A percentile compares a stretch with the other conserved stretches of the same genome.
These are phyloP conservation scores for Remorina albescens DNA, from an alignment of 2,797 vertebrate species.

Conservation along the genomic window DNA sequence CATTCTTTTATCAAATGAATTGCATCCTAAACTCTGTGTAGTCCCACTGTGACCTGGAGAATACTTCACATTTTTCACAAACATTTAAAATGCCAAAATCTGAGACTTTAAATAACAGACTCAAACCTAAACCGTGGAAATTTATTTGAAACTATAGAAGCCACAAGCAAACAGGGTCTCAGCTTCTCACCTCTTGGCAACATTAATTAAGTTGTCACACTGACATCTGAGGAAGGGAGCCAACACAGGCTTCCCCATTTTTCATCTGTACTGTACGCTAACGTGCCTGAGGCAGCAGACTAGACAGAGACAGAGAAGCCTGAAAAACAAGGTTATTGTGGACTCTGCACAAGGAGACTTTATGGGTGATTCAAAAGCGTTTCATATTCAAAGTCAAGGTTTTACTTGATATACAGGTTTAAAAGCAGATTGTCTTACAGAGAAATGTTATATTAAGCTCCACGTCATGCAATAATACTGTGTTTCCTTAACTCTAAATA, in stretches of 20 bases:
- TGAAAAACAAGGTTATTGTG: slow-evolving; percentile 48
- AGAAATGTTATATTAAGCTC: neutral
- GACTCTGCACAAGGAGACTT: slow-evolving; percentile 16
- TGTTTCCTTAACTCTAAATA: neutral
- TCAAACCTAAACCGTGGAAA: slow-evolving; percentile 17
- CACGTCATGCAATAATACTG: neutral
- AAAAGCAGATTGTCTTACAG: neutral
- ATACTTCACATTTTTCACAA: slow-evolving; percentile 1
- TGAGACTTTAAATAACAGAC: slow-evolving; percentile 5
- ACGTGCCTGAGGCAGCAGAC: slow-evolving; percentile 49
- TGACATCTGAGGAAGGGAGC: slow-evolving; percentile 55
- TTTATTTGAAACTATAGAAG: neutral
- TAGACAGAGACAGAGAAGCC: slow-evolving; percentile 35
- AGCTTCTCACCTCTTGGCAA: slow-evolving; percentile 51
- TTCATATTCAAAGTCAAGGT: neutral
- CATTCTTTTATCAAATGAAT: slow-evolving; percentile 43
- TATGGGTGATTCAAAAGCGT: slow-evolving; percentile 12
- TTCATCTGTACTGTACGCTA: slow-evolving; percentile 15
- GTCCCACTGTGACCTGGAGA: slow-evolving; percentile 10
- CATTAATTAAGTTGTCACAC: slow-evolving; percentile 51
- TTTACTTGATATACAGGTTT: neutral
- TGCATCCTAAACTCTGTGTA: slow-evolving; percentile 15
- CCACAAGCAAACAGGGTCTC: slow-evolving; percentile 31
- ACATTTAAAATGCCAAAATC: slow-evolving; percentile 10
- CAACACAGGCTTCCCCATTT: slow-evolving; percentile 4